Evolutionary conservation across 2,888 invertebrate species (phyloP).

Genomic region (Watsonalla binaria): DNA sequence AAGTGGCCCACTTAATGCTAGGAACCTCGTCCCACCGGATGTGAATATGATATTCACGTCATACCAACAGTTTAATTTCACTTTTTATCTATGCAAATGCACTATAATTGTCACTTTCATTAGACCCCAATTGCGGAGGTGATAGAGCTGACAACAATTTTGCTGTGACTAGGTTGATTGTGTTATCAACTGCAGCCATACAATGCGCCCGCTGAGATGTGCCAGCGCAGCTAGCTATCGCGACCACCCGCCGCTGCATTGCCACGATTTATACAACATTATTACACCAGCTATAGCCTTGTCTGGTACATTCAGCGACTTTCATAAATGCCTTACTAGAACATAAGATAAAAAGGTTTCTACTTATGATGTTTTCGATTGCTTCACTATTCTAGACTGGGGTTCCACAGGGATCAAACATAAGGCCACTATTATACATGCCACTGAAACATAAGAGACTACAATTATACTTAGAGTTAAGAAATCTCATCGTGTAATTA

Average conservation of each 20-base stretch:
- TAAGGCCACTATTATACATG: too few relatives aligned
- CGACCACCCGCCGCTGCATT: conserved; percentile 44
- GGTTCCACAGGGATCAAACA: too few relatives aligned
- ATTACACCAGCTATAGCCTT: conserved; percentile 17
- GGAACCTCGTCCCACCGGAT: conserved; percentile 35
- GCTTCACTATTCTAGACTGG: too few relatives aligned
- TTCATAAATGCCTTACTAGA: too few relatives aligned
- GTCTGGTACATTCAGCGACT: not conserved
- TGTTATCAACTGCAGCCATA: conserved; percentile 50
- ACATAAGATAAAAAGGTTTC: too few relatives aligned
- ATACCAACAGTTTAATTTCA: conserved; percentile 63
- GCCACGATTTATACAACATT: conserved; percentile 29
- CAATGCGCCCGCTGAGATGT: conserved; percentile 44
- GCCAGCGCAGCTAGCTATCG: conserved; percentile 39
- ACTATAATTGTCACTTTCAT: conserved; percentile 12
- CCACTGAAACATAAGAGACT: too few relatives aligned
- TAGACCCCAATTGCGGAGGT: conserved; percentile 23
- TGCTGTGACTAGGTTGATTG: conserved; percentile 37
- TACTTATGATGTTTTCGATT: too few relatives aligned
- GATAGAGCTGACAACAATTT: conserved; percentile 33
- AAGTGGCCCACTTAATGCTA: conserved; percentile 56
- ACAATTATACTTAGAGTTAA: too few relatives aligned
- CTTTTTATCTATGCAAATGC: conserved; percentile 42
- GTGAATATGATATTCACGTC: conserved; percentile 45
- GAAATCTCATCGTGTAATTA: not conserved